These are phyloP conservation scores for Aplodontia rufa DNA, from an alignment of 2,113 vertebrate genomes.

Conservation along the genomic window DNA sequence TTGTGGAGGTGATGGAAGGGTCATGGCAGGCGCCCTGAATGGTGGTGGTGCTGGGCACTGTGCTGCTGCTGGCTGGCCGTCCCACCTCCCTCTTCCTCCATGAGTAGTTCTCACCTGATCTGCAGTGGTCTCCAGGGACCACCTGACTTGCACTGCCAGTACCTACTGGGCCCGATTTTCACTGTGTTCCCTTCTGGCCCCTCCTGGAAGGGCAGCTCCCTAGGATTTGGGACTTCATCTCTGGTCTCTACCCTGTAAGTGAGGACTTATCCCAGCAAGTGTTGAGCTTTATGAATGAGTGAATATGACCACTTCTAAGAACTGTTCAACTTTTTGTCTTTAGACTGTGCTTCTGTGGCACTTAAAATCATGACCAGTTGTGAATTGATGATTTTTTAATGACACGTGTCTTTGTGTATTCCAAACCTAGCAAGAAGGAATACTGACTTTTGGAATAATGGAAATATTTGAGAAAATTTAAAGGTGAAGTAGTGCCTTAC, in stretches of 20 bases:
- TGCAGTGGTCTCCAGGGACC: no score
- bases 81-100: not conserved
- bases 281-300: not conserved
- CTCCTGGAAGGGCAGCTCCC: not conserved
- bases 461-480: no score
- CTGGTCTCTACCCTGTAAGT: not conserved
- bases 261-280: not conserved
- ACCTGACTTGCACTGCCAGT: not conserved
- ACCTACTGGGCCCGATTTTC: not conserved
- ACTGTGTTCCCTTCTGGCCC: not conserved
- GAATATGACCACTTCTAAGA: not conserved
- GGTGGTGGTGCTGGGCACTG: not conserved
- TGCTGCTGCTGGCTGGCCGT: not conserved
- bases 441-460: not conserved
- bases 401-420: not conserved
- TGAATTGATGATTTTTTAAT: not conserved
- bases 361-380: not conserved
- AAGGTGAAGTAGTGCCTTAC: not conserved
- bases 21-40: no score
- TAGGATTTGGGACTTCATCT: not conserved
- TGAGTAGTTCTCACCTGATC: not conserved
- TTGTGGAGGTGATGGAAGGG: no score
- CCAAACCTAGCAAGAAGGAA: not conserved
- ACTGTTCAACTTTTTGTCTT: no score
- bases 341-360: not conserved